phyloP scores from a whole-genome alignment of 2,113 vertebrate species.

The Neogale vison region DNA sequence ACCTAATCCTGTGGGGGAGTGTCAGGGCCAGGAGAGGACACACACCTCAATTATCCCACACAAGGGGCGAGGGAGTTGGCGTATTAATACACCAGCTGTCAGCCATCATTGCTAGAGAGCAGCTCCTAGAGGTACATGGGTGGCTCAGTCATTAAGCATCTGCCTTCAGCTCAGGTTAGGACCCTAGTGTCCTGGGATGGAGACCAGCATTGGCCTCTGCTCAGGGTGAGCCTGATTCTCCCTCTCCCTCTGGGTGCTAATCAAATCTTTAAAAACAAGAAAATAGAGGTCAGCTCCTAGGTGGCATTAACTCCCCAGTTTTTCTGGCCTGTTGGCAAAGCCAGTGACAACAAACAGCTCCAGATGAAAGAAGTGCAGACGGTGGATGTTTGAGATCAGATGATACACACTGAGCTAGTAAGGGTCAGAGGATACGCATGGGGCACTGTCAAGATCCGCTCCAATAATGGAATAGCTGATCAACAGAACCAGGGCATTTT shows the following conservation, averaged over 20 bases:
- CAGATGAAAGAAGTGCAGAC: background rate
- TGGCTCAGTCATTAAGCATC: too few relatives aligned
- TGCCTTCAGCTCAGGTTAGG: too few relatives aligned
- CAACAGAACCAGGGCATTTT: background rate
- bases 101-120: background rate
- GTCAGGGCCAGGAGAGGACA: background rate
- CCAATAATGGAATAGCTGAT: background rate
- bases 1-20: background rate
- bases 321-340: background rate
- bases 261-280: too few relatives aligned
- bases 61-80: background rate
- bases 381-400: background rate
- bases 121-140: too few relatives aligned
- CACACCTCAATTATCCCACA: background rate
- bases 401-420: background rate
- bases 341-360: background rate
- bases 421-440: rapidly evolving
- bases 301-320: background rate
- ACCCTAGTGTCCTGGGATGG: too few relatives aligned
- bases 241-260: too few relatives aligned
- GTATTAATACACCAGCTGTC: background rate
- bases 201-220: too few relatives aligned
- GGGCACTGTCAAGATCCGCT: too few relatives aligned
- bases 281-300: background rate
- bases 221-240: too few relatives aligned